Percentiles rank a stretch among this genome's conserved stretches.
These are phyloP conservation scores for Trichonephila inaurata DNA, from an alignment of 1,140 invertebrate genomes.

Conservation along the genomic window DNA sequence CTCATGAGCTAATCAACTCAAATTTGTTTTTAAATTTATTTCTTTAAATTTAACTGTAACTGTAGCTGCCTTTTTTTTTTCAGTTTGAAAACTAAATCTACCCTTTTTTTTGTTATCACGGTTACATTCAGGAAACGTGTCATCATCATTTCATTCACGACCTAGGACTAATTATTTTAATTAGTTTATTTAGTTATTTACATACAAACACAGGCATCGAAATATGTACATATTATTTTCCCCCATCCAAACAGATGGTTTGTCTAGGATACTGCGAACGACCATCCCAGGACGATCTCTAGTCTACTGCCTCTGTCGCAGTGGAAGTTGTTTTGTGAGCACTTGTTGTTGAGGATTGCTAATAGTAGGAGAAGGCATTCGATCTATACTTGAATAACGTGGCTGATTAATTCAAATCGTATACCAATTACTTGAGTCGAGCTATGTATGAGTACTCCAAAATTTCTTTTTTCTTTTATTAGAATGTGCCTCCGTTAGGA, in stretches of 20 bases:
- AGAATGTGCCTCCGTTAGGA: slow-evolving; percentile 13
- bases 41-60: slow-evolving; percentile 59
- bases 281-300: slow-evolving; percentile 71
- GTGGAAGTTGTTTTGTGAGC: slow-evolving; percentile 74
- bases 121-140: slow-evolving; percentile 63
- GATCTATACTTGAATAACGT: slow-evolving; percentile 41
- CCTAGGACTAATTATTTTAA: slow-evolving; percentile 65
- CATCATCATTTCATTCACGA: slow-evolving; percentile 46
- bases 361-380: slow-evolving; percentile 74
- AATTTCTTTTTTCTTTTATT: slow-evolving; percentile 10
- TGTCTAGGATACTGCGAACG: slow-evolving; percentile 76
- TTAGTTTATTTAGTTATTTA: slow-evolving; percentile 67
- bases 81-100: slow-evolving; percentile 70
- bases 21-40: slow-evolving; percentile 49
- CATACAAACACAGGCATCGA: slow-evolving; percentile 67
- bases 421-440: neutral
- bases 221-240: slow-evolving; percentile 75
- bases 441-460: neutral
- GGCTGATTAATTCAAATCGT: slow-evolving; percentile 13
- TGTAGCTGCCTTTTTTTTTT: slow-evolving; percentile 73
- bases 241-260: slow-evolving; percentile 75
- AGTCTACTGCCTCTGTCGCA: slow-evolving; percentile 61
- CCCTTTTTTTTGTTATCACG: slow-evolving; percentile 58
- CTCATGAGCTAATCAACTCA: slow-evolving; percentile 56
- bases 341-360: slow-evolving; percentile 75